Conservation (phyloP, 2,797 vertebrate genomes). For the Micropoecilia bifurca region DNA sequence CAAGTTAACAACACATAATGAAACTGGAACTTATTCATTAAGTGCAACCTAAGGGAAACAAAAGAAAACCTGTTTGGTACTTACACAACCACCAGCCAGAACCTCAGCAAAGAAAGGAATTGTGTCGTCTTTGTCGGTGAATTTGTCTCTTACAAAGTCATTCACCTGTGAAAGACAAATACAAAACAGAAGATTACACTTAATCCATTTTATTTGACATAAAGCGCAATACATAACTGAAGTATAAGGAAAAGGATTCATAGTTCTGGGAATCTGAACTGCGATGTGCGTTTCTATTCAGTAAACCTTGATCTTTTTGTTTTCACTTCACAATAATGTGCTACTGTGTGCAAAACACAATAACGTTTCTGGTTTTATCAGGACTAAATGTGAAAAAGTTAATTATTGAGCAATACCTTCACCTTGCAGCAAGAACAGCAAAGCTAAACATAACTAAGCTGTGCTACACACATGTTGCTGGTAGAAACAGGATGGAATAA, state of each 20-base stretch:
- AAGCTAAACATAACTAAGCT: not conserved
- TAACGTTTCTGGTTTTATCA: not conserved
- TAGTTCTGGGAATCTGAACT: not conserved
- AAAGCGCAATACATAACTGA: not conserved
- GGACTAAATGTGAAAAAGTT: not conserved
- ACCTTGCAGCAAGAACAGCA: not conserved
- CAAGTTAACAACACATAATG: conserved; percentile 9
- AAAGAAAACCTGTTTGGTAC: conserved; percentile 64
- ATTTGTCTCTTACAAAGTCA: conserved; percentile 97
- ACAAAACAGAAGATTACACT: not conserved
- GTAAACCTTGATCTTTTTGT: not conserved
- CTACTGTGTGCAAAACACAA: not conserved
- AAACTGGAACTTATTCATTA: conserved; percentile 5
- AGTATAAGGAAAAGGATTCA: not conserved
- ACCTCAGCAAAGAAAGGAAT: conserved; percentile 91
- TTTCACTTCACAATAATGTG: not conserved
- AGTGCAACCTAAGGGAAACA: not conserved
- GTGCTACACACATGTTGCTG: not conserved
- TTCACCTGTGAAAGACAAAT: conserved; percentile 85
- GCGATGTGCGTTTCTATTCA: not conserved
- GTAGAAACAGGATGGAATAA: not conserved
- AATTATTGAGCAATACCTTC: not conserved
- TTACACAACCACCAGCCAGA: conserved; percentile 94
- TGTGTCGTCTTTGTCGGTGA: conserved; percentile 85
- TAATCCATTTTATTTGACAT: not conserved